Conservation (phyloP, 2,113 vertebrate species). For the Peromyscus californicus region DNA sequence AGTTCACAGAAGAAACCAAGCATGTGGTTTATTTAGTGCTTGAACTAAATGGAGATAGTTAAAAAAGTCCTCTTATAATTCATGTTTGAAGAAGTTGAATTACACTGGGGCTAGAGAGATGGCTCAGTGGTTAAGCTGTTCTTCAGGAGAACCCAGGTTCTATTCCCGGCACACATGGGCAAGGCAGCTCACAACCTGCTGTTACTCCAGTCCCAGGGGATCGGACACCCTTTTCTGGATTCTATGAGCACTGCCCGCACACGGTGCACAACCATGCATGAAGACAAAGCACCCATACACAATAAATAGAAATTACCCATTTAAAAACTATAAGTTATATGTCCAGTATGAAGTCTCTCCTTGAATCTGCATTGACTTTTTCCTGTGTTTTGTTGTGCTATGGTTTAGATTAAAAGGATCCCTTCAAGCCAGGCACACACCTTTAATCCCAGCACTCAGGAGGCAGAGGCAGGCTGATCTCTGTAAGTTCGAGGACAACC, state of each 20-base stretch:
- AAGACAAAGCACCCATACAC: background rate
- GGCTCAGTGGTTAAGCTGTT: background rate
- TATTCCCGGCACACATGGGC: background rate
- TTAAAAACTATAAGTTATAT: background rate
- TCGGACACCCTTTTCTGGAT: background rate
- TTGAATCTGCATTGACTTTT: background rate
- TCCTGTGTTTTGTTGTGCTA: background rate
- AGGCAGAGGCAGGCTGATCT: background rate
- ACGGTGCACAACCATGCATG: background rate
- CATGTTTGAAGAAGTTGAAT: background rate
- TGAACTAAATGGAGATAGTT: background rate
- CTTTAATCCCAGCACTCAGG: background rate
- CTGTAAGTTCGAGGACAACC: background rate
- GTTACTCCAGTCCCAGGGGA: background rate
- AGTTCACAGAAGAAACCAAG: constrained; percentile 26
- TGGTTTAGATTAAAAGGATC: background rate
- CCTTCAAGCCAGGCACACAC: background rate
- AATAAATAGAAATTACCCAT: background rate
- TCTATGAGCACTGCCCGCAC: background rate
- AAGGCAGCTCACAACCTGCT: background rate
- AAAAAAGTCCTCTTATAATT: constrained; percentile 1
- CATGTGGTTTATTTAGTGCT: constrained; percentile 31
- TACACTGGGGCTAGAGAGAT: background rate
- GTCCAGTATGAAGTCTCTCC: background rate
- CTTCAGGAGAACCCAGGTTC: background rate